Conservation (phyloP, 2,888 invertebrate species). For the Brenthis daphne region DNA sequence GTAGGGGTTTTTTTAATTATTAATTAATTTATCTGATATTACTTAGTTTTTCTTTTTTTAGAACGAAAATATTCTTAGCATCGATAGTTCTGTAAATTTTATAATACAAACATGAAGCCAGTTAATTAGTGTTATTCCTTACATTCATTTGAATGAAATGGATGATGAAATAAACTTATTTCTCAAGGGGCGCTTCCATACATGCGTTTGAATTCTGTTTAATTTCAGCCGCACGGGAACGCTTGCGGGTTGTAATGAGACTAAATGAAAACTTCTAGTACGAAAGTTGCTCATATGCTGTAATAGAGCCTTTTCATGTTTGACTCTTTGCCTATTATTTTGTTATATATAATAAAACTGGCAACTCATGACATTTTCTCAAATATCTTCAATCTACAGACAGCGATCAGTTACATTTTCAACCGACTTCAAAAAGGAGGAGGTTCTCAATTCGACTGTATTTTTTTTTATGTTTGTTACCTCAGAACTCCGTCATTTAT, state of each 20-base stretch:
- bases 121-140: conserved; percentile 9
- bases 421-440: too few species aligned
- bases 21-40: too few species aligned
- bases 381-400: too few species aligned
- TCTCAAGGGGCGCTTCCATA: conserved; percentile 21
- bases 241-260: conserved; percentile 31
- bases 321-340: neutral
- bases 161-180: conserved; percentile 26
- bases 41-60: too few species aligned
- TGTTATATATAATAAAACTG: neutral
- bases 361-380: too few species aligned
- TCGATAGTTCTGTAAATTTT: too few species aligned
- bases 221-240: conserved; percentile 32
- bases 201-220: conserved; percentile 28
- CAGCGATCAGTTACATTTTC: too few species aligned
- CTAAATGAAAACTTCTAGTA: conserved; percentile 33
- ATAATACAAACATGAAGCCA: neutral
- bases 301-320: conserved; percentile 1
- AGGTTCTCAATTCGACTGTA: too few species aligned
- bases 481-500: too few species aligned
- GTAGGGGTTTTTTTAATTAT: too few species aligned
- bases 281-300: conserved; percentile 23
- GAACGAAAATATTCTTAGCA: too few species aligned
- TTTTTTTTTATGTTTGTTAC: too few species aligned
- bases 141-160: conserved; percentile 18